These are phyloP conservation scores for Chiroxiphia lanceolata DNA, from an alignment of 2,797 vertebrate genomes.

Conservation along the genomic window DNA sequence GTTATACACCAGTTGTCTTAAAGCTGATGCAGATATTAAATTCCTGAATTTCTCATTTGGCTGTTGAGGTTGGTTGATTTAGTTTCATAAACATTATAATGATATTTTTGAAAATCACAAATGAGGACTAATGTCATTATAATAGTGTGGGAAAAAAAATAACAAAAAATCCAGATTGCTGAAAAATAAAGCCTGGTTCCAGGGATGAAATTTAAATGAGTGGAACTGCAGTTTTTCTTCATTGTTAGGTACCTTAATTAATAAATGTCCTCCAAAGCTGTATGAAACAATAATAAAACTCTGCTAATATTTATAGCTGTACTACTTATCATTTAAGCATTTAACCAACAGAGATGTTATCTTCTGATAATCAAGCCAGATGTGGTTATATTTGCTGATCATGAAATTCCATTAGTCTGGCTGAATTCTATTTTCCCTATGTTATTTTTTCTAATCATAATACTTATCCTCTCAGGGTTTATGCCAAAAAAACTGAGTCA, in stretches of 20 bases:
- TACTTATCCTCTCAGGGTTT: background rate
- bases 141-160: background rate
- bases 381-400: background rate
- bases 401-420: background rate
- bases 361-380: background rate
- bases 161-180: background rate
- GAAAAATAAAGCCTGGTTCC: background rate
- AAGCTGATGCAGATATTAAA: background rate
- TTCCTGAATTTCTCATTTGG: constrained; percentile 10
- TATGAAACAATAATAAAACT: background rate
- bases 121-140: background rate
- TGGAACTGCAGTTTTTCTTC: background rate
- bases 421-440: background rate
- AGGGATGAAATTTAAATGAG: background rate
- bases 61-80: background rate
- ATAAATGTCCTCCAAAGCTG: background rate
- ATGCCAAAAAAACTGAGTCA: background rate
- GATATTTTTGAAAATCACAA: background rate
- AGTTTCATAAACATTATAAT: constrained; percentile 19
- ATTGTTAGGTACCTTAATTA: background rate
- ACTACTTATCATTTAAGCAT: background rate
- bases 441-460: background rate
- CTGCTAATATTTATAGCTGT: background rate
- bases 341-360: background rate
- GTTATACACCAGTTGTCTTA: constrained; percentile 5